Base-by-base conservation (phyloP, 2,113 vertebrate genomes). In the Equus quagga region DNA sequence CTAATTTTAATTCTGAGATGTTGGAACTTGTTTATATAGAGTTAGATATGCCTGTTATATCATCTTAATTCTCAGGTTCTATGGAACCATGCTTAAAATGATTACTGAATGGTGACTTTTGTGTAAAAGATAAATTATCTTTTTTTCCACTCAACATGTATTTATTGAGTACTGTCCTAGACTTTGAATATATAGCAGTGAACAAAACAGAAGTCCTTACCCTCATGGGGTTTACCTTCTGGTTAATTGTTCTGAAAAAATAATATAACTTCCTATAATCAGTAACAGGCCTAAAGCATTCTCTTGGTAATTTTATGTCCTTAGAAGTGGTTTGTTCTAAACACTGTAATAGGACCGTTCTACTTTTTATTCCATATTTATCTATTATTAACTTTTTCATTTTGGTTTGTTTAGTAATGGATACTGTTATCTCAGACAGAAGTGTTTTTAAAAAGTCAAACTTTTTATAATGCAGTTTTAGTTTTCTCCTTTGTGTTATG, bases 161-260 rank as follows among this genome's bases (percentile, higher is more conserved):
- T 87, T 83, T 91, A 80, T 76, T 81, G 49, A 96, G 11, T 83
- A 78, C 33, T 81, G 8, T 73, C 96, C n/a, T 80, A 69, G 94
- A 8, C 46, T 69, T 89, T 93, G 51, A 70, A 78, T 94, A 65
- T 76, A 54, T 79, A 86, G 14, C 79, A 76, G 3, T 94, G 49
- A 96, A 73, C 33, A 92, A 81, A 94, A 96, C 33, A 88, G 76
- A 94, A 96, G 12, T 69, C 31, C 33, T 95, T 95, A 75, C 7
- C 11, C 5, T 89, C 28, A 28, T 81, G 13, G 60, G 62, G 6
- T 56, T 90, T 94, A 81, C 11, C 60, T 93, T 96, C 73, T 36
- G 31, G 8, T 69, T 96, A 83, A 86, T 78, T 95, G 13, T 75
- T 60, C 33, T 41, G 58, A 79, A 89, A 89, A 92, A 91, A 89